Conservation (phyloP, 2,113 vertebrate genomes). For the Dicerorhinus sumatrensis region DNA sequence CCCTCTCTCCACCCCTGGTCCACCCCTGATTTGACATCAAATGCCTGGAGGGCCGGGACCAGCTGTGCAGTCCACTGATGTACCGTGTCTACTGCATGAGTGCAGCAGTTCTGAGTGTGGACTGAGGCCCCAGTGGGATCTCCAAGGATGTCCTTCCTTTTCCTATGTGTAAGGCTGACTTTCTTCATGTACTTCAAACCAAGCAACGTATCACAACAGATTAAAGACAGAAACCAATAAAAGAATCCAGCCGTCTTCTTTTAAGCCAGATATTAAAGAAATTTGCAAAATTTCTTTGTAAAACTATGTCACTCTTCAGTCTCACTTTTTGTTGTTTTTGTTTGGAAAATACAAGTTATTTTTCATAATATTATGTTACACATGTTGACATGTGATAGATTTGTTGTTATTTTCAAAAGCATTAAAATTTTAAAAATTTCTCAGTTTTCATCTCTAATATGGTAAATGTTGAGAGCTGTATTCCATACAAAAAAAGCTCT, state of each 20-base stretch:
- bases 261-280: not conserved
- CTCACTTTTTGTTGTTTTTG: not conserved
- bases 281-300: not conserved
- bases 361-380: not conserved
- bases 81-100: not conserved
- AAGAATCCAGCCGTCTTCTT: not conserved
- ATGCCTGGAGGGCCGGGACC: not conserved
- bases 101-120: not conserved
- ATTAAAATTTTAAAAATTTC: not conserved
- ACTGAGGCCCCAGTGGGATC: rapidly evolving
- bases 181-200: not conserved
- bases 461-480: not conserved
- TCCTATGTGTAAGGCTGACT: not conserved
- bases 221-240: not conserved
- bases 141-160: not conserved
- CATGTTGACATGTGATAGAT: not conserved
- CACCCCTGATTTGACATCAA: not conserved
- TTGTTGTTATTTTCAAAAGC: not conserved
- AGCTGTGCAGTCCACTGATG: rapidly evolving
- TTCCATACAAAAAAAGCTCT: not conserved
- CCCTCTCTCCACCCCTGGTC: not conserved
- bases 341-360: constrained; percentile 25
- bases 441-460: not conserved
- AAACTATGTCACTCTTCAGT: not conserved
- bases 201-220: not conserved